Base-by-base conservation (phyloP, 1,140 invertebrate genomes). In the Bradynema listronoti region DNA sequence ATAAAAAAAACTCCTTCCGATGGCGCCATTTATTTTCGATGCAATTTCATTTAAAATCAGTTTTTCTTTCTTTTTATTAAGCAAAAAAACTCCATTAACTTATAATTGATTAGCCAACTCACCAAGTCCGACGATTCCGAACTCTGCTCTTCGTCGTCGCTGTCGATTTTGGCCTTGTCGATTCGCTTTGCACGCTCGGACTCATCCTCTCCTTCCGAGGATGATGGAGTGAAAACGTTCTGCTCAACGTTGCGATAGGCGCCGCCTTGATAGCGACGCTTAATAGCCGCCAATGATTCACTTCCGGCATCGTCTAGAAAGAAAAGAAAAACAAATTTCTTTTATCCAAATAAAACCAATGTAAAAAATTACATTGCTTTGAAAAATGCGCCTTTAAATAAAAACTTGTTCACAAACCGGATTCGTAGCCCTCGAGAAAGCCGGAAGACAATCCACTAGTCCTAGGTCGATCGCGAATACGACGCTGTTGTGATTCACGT, bases 351-450 rank as follows among this genome's bases (percentile, higher is more conserved):
- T 9, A 7, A 42, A 39, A 34, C 32, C n/a, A 9, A 46, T 52
- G 9, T 39, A 42, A 9, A 46, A 22, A 7, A 9, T 33, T 43
- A 45, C 51, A 9, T 47, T 6, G 7, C 19, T 47, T 7, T 47
- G 7, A 47, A 47, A 47, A 47, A 9, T 47, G 19, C 19, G 7
- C 19, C 45, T 7, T 47, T 47, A 2, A 39, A 34, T 9, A 45
- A n/a, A n/a, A 30, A 56, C 9, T n/a, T n/a, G 27, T 14, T 2
- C 19, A 32, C 36, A 49, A 19, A 58, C 63, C 63, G n/a, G 65
- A 70, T 33, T 70, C 66, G 11, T 69, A 49, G 11, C 53, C 66
- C 46, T 74, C 69, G 22, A 72, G 41, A 43, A 72, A 77, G 27
- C 56, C 65, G 50, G 56, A 42, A 4, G 41, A 46, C 27, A 71